These are phyloP conservation scores for Chrysotoxum bicinctum DNA, from an alignment of 2,888 invertebrate species.

Conservation along the genomic window DNA sequence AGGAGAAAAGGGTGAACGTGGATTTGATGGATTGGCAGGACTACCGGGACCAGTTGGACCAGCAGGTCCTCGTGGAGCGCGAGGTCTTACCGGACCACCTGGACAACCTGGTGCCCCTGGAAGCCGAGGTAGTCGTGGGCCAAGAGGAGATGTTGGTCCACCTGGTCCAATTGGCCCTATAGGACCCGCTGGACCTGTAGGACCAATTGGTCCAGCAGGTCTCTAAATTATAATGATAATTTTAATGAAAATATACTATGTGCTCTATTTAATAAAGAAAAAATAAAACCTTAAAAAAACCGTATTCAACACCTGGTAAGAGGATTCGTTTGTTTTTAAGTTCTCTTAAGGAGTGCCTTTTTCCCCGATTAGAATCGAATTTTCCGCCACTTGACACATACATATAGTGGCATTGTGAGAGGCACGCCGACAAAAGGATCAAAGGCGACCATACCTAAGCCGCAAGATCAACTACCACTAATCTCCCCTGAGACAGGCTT, in stretches of 20 bases:
- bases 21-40: conserved; percentile 57
- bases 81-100: conserved; percentile 46
- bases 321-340: not conserved
- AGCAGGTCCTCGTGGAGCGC: conserved; percentile 33
- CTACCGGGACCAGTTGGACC: conserved; percentile 51
- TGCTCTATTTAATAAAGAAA: not conserved
- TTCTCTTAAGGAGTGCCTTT: not conserved
- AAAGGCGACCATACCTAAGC: conserved; percentile 44
- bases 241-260: not conserved
- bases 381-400: conserved; percentile 58
- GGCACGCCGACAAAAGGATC: conserved; percentile 53
- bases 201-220: conserved; percentile 21
- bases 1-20: conserved; percentile 56
- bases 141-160: conserved; percentile 45
- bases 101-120: conserved; percentile 40
- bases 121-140: conserved; percentile 34
- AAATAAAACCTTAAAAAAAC: not conserved
- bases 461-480: conserved; percentile 40
- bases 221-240: not conserved
- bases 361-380: conserved; percentile 35
- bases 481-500: conserved; percentile 38
- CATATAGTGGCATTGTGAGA: not conserved
- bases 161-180: conserved; percentile 33
- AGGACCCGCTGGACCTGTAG: conserved; percentile 40
- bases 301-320: conserved; percentile 30